Conservation (phyloP, 2,113 vertebrate species). For the Fukomys damarensis region DNA sequence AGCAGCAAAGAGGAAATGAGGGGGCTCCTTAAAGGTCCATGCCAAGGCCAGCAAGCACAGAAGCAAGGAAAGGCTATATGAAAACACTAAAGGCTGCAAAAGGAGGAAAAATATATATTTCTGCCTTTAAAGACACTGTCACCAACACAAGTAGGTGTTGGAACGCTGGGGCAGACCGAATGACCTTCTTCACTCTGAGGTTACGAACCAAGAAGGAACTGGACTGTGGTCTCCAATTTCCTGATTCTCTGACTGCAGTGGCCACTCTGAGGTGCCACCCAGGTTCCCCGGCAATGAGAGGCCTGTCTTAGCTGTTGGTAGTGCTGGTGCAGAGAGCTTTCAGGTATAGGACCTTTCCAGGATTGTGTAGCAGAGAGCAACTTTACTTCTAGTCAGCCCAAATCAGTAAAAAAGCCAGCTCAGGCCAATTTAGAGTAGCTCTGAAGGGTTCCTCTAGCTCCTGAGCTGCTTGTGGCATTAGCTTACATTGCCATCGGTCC, state of each 20-base stretch:
- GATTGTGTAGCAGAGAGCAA: neutral
- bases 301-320: neutral
- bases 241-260: neutral
- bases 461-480: neutral
- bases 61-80: neutral
- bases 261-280: neutral
- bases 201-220: neutral
- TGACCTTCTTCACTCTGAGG: neutral
- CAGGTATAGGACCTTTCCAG: rapidly evolving
- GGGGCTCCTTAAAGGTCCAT: conserved; percentile 55
- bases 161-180: neutral
- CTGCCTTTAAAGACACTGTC: neutral
- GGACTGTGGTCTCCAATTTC: neutral
- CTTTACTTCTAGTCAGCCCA: neutral
- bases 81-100: neutral
- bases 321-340: neutral
- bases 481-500: neutral
- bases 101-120: neutral
- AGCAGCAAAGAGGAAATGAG: conserved; percentile 74
- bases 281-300: neutral
- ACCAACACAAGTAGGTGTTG: neutral
- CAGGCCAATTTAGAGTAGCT: neutral
- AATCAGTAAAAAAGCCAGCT: no score
- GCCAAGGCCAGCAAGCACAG: conserved; percentile 35
- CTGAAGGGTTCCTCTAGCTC: neutral